Conservation (phyloP, 2,888 invertebrate species). For the Watsonalla cultraria region DNA sequence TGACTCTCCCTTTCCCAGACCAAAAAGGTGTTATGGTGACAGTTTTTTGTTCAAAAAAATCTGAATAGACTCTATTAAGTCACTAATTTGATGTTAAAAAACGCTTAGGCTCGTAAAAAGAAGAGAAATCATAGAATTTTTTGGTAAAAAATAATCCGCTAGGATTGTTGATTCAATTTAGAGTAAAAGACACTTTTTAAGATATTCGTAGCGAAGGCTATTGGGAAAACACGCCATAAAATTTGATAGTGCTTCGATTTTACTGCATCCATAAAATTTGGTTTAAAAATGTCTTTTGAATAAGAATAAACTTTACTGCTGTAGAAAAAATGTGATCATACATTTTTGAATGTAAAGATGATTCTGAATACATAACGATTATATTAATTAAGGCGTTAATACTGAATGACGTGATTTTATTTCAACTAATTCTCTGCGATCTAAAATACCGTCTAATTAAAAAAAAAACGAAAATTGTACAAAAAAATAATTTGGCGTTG, state of each 20-base stretch:
- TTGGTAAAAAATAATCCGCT: background rate
- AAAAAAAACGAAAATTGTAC: no score
- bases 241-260: background rate
- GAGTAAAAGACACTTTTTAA: background rate
- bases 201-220: background rate
- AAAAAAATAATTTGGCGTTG: no score
- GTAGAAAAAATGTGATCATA: background rate
- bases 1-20: slow-evolving; percentile 6
- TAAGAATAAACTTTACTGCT: background rate
- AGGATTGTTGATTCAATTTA: background rate
- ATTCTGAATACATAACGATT: no score
- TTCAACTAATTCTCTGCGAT: no score
- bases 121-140: background rate
- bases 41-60: slow-evolving; percentile 5
- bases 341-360: no score
- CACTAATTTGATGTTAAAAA: background rate
- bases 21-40: slow-evolving; percentile 6
- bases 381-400: no score
- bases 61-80: background rate
- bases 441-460: no score
- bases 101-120: background rate
- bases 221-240: background rate
- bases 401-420: no score
- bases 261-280: background rate
- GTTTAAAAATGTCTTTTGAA: background rate